phyloP scores from a whole-genome alignment of 2,113 vertebrate genomes.

The Datnioides undecimradiatus region DNA sequence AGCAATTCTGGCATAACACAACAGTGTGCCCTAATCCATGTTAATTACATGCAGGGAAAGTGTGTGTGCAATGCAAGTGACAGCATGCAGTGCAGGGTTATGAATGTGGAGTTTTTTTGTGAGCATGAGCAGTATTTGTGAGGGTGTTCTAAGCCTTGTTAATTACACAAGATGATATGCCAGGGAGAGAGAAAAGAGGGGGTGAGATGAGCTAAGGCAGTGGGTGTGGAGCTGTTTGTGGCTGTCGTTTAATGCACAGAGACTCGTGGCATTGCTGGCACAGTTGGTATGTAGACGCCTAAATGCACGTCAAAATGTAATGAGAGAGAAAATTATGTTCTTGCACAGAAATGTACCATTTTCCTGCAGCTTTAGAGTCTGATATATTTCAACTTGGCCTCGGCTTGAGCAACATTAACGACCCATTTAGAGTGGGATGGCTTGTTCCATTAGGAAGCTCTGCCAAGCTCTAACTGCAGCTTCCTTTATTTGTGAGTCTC shows the following conservation, averaged over 20 bases:
- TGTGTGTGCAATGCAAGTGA: conserved; percentile 44
- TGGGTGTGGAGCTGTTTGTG: conserved; percentile 63
- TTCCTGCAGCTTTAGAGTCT: conserved; percentile 5
- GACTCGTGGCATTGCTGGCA: conserved; percentile 51
- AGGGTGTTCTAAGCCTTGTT: conserved; percentile 74
- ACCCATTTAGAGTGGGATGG: conserved; percentile 30
- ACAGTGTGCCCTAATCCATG: conserved; percentile 67
- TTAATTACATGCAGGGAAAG: conserved; percentile 71
- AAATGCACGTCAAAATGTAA: conserved; percentile 53
- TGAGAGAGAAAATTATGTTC: conserved; percentile 37
- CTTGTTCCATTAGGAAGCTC: conserved; percentile 16
- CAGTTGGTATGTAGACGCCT: conserved; percentile 24
- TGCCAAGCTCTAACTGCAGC: conserved; percentile 46
- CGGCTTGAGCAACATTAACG: conserved; percentile 38
- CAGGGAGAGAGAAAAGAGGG: conserved; percentile 57
- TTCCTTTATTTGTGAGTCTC: conserved; percentile 43
- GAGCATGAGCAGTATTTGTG: conserved; percentile 66
- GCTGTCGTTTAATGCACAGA: conserved; percentile 51
- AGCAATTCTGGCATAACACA: conserved; percentile 57
- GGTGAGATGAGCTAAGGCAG: conserved; percentile 59
- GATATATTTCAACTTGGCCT: conserved; percentile 32
- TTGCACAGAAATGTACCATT: conserved; percentile 10
- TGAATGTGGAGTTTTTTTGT: conserved; percentile 35
- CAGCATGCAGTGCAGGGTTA: conserved; percentile 43
- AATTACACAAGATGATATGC: conserved; percentile 73